phyloP scores from a whole-genome alignment of 1,140 invertebrate species.

The Oedothorax gibbosus region DNA sequence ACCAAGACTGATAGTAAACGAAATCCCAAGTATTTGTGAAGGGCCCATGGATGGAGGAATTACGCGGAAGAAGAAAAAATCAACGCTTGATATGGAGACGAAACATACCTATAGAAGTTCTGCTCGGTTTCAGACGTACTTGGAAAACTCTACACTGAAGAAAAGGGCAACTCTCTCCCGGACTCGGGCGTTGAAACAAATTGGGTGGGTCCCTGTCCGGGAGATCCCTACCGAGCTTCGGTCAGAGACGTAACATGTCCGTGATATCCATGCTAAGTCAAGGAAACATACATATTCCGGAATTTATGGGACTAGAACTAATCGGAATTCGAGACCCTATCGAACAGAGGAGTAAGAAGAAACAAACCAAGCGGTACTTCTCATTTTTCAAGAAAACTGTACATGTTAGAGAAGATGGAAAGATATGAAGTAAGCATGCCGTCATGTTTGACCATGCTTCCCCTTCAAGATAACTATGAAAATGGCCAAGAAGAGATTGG shows the following conservation, averaged over 20 bases:
- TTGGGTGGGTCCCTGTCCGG: background rate
- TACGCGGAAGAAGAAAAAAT: background rate
- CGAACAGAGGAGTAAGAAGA: background rate
- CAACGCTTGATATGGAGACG: background rate
- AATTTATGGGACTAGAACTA: background rate
- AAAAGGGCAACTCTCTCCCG: background rate
- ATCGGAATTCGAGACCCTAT: background rate
- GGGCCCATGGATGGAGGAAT: background rate
- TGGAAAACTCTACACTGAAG: slow-evolving; percentile 30
- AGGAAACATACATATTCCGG: background rate
- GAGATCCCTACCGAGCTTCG: background rate
- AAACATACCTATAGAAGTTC: background rate
- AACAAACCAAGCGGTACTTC: background rate
- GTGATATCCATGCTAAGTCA: background rate
- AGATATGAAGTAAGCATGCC: slow-evolving; percentile 2
- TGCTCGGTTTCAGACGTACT: slow-evolving; percentile 31
- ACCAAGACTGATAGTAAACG: background rate
- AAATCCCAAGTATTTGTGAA: background rate
- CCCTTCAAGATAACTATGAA: background rate
- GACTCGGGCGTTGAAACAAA: background rate
- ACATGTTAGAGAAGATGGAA: background rate
- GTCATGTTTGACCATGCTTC: background rate
- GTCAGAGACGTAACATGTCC: background rate
- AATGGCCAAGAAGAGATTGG: slow-evolving; percentile 4
- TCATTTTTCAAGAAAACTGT: slow-evolving; percentile 6